These are phyloP conservation scores for Trachymyrmex cornetzi DNA, from an alignment of 1,140 invertebrate genomes.

Conservation along the genomic window DNA sequence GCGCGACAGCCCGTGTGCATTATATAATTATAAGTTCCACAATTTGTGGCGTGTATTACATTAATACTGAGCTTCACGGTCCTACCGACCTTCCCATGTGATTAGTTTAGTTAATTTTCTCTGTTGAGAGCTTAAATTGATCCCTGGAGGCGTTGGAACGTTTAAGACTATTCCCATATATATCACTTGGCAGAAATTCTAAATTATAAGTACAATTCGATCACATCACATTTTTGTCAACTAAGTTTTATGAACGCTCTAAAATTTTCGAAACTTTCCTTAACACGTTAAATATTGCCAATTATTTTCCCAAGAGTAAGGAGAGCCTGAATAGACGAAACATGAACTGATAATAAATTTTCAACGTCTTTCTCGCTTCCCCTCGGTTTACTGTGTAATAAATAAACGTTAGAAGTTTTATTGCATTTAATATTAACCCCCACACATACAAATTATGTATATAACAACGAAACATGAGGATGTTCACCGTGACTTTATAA, in stretches of 20 bases:
- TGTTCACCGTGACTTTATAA: conserved; percentile 11
- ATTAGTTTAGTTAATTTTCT: conserved; percentile 53
- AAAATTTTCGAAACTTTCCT: background rate
- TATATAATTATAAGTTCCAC: conserved; percentile 49
- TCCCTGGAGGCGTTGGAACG: conserved; percentile 17
- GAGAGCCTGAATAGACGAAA: conserved; percentile 3
- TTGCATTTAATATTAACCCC: conserved; percentile 19
- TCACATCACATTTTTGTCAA: too few species aligned
- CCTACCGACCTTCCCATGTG: conserved; percentile 24
- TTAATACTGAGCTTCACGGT: conserved; percentile 39
- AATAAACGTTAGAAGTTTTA: conserved; percentile 34
- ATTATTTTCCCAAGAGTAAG: conserved; percentile 2
- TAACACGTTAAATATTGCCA: conserved; percentile 8
- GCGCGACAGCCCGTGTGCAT: background rate
- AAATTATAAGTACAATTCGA: background rate
- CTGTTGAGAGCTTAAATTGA: conserved; percentile 38
- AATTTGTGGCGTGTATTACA: conserved; percentile 43
- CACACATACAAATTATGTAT: conserved; percentile 4
- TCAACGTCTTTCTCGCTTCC: background rate
- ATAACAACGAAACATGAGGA: conserved; percentile 21
- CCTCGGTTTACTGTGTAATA: background rate
- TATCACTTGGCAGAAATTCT: too few species aligned
- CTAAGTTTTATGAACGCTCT: background rate
- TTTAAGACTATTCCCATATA: background rate
- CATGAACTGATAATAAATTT: conserved; percentile 15